Evolutionary conservation across 37 sponge, comb jelly and placozoan genomes (phyloP).

Genomic region (Mnemiopsis leidyi): DNA sequence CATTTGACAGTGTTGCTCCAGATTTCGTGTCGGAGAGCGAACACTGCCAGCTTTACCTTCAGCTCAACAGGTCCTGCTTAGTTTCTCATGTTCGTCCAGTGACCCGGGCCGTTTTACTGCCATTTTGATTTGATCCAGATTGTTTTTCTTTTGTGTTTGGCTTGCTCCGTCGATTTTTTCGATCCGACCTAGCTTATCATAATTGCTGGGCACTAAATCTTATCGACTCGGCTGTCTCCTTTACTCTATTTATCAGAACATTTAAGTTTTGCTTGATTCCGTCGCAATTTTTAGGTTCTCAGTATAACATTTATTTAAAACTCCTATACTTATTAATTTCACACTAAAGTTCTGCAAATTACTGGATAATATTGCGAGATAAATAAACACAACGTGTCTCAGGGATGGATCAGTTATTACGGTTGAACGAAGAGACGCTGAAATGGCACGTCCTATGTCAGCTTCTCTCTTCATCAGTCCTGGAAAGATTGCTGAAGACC

Average conservation of each 20-base stretch:
- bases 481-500: constrained; percentile 49
- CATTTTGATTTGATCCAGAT: background rate
- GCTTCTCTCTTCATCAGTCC: constrained; percentile 53
- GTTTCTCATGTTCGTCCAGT: background rate
- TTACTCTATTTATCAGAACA: too few species aligned
- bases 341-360: too few species aligned
- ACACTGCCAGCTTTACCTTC: constrained; percentile 21
- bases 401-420: constrained; percentile 62
- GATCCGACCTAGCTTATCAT: too few species aligned
- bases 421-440: constrained; percentile 55
- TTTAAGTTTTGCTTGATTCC: too few species aligned
- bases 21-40: background rate
- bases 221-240: too few species aligned
- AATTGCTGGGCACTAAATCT: too few species aligned
- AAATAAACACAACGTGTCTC: background rate
- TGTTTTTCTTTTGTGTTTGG: background rate
- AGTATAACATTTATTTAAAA: too few species aligned
- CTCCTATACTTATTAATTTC: too few species aligned
- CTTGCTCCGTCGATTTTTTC: background rate
- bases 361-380: too few species aligned
- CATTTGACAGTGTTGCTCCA: constrained; percentile 16
- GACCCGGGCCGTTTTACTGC: constrained; percentile 25
- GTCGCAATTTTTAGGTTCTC: too few species aligned
- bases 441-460: constrained; percentile 62
- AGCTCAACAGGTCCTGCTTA: background rate